Conservation (phyloP, 2,888 invertebrate genomes). For the Temnothorax rugatulus region DNA sequence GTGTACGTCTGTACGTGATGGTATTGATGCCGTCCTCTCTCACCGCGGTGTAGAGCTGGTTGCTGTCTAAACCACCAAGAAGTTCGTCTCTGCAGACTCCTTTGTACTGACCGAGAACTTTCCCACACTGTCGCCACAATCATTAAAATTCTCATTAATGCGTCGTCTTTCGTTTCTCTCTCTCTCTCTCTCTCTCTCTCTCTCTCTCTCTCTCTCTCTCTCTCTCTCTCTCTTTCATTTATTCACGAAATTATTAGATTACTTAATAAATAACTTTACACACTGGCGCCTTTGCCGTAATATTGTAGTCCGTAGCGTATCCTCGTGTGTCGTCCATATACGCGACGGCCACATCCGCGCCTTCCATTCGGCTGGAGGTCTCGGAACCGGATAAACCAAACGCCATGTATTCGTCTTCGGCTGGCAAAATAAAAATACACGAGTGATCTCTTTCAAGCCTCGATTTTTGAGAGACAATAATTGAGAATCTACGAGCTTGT, state of each 20-base stretch:
- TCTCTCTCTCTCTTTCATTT: background rate
- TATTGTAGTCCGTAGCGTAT: slow-evolving; percentile 93
- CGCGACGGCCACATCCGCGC: slow-evolving; percentile 94
- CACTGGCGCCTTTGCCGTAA: slow-evolving; percentile 93
- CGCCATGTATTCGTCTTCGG: slow-evolving; percentile 94
- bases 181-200: too few species aligned
- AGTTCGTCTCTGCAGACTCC: slow-evolving; percentile 95
- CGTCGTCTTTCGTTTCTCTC: background rate
- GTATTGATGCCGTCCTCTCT: slow-evolving; percentile 92
- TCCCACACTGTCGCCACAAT: slow-evolving; percentile 90
- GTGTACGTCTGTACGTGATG: slow-evolving; percentile 92
- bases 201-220: background rate
- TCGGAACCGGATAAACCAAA: slow-evolving; percentile 95
- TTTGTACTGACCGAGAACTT: slow-evolving; percentile 94
- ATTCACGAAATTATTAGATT: background rate
- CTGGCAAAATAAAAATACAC: slow-evolving; percentile 79
- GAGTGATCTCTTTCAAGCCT: background rate
- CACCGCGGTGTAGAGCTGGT: slow-evolving; percentile 92
- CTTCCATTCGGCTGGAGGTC: slow-evolving; percentile 92
- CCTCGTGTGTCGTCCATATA: slow-evolving; percentile 92
- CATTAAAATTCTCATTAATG: slow-evolving; percentile 19
- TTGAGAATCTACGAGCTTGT: background rate
- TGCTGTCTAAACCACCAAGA: slow-evolving; percentile 94
- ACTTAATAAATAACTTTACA: slow-evolving; percentile 75
- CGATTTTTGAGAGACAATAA: background rate